Conservation (phyloP, 2,888 invertebrate species). For the Acanthococcus lagerstroemiae region DNA sequence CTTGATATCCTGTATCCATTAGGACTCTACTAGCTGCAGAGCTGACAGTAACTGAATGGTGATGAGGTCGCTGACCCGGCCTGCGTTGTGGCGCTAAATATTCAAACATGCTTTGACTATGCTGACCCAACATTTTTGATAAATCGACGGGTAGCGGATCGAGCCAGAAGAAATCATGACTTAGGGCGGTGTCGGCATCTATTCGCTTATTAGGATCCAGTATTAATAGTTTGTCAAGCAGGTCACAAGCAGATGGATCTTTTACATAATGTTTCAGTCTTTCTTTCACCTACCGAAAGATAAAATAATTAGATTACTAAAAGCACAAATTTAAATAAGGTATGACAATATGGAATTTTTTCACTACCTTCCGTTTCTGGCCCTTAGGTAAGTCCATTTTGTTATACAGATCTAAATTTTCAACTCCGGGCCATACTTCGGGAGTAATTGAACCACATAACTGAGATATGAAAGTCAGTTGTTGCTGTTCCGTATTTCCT, state of each 20-base stretch:
- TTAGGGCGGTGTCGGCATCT: slow-evolving; percentile 84
- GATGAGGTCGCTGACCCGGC: slow-evolving; percentile 56
- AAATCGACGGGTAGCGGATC: slow-evolving; percentile 92
- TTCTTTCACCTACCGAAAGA: slow-evolving; percentile 64
- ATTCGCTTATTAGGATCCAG: slow-evolving; percentile 80
- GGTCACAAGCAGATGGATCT: slow-evolving; percentile 82
- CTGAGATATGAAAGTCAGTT: slow-evolving; percentile 86
- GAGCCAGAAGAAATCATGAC: slow-evolving; percentile 98
- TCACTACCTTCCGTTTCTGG: slow-evolving; percentile 73
- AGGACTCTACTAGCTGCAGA: slow-evolving; percentile 41
- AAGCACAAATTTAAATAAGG: too few species aligned
- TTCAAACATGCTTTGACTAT: slow-evolving; percentile 89
- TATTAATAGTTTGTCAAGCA: slow-evolving; percentile 81
- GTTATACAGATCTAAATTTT: slow-evolving; percentile 73
- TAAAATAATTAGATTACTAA: too few species aligned
- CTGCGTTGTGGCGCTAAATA: slow-evolving; percentile 70
- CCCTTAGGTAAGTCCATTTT: slow-evolving; percentile 79
- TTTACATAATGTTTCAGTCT: slow-evolving; percentile 79
- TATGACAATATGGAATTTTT: too few species aligned
- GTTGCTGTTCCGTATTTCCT: slow-evolving; percentile 94
- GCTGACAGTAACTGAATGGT: slow-evolving; percentile 45
- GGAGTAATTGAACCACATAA: slow-evolving; percentile 92
- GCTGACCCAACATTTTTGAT: slow-evolving; percentile 82
- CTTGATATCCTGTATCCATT: slow-evolving; percentile 73
- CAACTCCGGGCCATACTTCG: slow-evolving; percentile 88